A percentile compares a stretch with the other conserved stretches of the same genome.
Evolutionary conservation across 2,113 vertebrate species (phyloP).

Genomic region (Ceuthmochares aereus): DNA sequence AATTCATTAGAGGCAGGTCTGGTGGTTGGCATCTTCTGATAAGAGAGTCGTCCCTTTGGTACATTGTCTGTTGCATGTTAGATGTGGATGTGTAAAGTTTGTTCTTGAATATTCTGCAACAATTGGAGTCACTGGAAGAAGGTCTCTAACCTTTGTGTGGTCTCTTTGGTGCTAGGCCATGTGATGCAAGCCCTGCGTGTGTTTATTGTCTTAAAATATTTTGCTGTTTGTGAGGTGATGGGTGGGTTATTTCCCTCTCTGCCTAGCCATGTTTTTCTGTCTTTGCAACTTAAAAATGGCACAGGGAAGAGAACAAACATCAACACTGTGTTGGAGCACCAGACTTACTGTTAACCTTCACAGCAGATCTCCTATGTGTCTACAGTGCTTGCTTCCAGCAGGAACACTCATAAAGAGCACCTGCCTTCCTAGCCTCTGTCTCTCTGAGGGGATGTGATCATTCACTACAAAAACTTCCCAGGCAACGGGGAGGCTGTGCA

Average conservation of each 20-base stretch:
- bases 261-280: background rate
- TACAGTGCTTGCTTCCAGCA: background rate
- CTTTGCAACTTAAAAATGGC: background rate
- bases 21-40: background rate
- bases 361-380: background rate
- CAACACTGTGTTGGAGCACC: rapidly evolving
- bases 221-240: background rate
- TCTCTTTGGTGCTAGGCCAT: background rate
- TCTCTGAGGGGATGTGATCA: background rate
- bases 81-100: background rate
- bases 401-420: background rate
- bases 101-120: background rate
- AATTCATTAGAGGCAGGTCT: background rate
- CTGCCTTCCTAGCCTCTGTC: background rate
- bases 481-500: background rate
- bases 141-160: background rate
- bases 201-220: background rate
- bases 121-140: background rate
- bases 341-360: rapidly evolving
- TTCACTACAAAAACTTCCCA: background rate
- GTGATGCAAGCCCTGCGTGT: background rate
- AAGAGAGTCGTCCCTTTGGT: background rate
- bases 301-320: background rate
- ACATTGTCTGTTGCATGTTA: background rate
- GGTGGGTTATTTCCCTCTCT: background rate